Percentiles rank a stretch among this genome's conserved stretches.
Evolutionary conservation across 1,140 invertebrate species (phyloP).

Genomic region (Holcopasites calliopsidis): DNA sequence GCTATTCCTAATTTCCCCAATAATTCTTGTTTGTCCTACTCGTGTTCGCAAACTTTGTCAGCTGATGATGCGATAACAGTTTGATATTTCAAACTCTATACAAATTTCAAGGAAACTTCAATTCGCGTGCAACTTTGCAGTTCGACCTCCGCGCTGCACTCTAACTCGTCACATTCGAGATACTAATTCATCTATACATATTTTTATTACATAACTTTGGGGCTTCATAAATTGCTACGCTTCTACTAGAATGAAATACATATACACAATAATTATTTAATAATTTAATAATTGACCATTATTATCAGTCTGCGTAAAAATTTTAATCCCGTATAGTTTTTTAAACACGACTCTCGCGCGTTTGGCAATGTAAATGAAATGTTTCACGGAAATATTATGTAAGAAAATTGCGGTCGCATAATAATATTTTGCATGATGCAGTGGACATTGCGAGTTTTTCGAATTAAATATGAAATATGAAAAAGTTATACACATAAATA

Average conservation of each 20-base stretch:
- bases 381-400: background rate
- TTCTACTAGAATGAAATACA: no score
- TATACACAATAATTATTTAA: no score
- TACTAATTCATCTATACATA: background rate
- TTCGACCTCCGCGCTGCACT: no score
- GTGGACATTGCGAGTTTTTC: background rate
- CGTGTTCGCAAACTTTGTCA: background rate
- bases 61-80: background rate
- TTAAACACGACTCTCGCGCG: background rate
- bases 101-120: background rate
- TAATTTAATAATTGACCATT: no score
- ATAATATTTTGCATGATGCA: background rate
- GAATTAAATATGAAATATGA: no score
- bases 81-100: background rate
- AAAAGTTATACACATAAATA: no score
- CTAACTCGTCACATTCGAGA: background rate
- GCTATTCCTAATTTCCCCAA: background rate
- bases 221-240: background rate
- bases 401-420: background rate
- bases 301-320: no score
- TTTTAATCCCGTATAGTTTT: no score
- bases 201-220: background rate
- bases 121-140: background rate
- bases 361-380: background rate
- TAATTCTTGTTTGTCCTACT: background rate